These are phyloP conservation scores for Scaptomyza cyrtandrae DNA, from an alignment of 2,888 invertebrate genomes.

Conservation along the genomic window DNA sequence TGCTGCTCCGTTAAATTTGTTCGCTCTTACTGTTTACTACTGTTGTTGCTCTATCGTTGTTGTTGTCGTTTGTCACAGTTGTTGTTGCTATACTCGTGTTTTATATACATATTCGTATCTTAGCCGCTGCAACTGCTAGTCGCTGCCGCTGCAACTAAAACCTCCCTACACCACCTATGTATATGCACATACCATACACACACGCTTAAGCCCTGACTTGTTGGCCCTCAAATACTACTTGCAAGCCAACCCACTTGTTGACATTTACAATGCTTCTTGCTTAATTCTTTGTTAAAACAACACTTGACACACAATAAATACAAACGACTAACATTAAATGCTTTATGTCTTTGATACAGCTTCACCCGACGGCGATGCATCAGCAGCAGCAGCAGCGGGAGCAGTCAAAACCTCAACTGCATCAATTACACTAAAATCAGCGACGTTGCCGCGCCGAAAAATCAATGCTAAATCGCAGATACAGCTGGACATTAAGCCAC, in stretches of 20 bases:
- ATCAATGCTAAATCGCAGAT: slow-evolving; percentile 88
- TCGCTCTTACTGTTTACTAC: slow-evolving; percentile 34
- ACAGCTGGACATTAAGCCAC: slow-evolving; percentile 86
- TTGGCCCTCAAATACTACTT: slow-evolving; percentile 19
- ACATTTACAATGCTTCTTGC: slow-evolving; percentile 32
- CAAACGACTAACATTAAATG: slow-evolving; percentile 9
- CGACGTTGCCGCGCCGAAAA: slow-evolving; percentile 88
- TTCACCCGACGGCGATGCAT: slow-evolving; percentile 72
- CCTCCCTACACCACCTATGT: slow-evolving; percentile 1
- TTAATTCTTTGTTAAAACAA: slow-evolving; percentile 33
- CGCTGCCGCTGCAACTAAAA: slow-evolving; percentile 38
- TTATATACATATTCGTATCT: slow-evolving; percentile 34
- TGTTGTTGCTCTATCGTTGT: slow-evolving; percentile 17
- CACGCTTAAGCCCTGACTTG: slow-evolving; percentile 13
- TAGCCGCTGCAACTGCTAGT: slow-evolving; percentile 35
- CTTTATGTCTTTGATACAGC: slow-evolving; percentile 48
- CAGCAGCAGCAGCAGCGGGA: slow-evolving; percentile 54
- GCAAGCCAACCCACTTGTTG: slow-evolving; percentile 18
- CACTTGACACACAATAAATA: background rate
- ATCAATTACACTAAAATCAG: slow-evolving; percentile 88
- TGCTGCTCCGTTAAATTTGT: slow-evolving; percentile 33
- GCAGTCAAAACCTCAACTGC: slow-evolving; percentile 87
- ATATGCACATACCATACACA: slow-evolving; percentile 5
- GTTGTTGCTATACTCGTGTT: slow-evolving; percentile 27
- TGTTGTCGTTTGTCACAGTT: slow-evolving; percentile 28